Base-by-base conservation (phyloP, 2,888 invertebrate genomes). In the Odontomyia ornata region DNA sequence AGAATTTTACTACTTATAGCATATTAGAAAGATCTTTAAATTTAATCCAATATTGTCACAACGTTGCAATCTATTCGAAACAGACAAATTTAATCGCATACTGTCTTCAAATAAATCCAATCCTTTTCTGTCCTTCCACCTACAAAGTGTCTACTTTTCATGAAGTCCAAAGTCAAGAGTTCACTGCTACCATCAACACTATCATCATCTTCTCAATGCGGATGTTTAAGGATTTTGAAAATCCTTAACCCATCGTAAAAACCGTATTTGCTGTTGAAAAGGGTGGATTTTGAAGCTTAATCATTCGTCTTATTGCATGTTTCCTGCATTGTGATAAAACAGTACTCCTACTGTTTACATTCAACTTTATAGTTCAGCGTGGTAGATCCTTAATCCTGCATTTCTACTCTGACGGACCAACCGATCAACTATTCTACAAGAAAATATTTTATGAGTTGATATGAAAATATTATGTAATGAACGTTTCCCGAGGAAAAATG, bases 241-340 rank as follows among this genome's bases (percentile, higher is more conserved):
- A 65, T 65, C 23, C 65, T 36, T 30, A 5, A 36, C 4, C 15
- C 69, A 46, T 43, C 46, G 25, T 43, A 69, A 60, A 60, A 69
- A 46, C 46, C 69, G 30, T 18, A 21, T 21, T 21, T 27, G n/a
- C 13, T 36, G 23, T 5, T 43, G 67, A 23, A 69, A 47, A 43
- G n/a, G 13, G 28, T 25, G 28, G 52, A 9, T 56, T 72, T 57
- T 43, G 21, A 60, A 60, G 73, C 73, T 73, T 60, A 73, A 60
- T 73, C 73, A 73, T 73, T 73, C 73, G 60, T 73, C 73, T 73
- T 73, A 73, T 60, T 73, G 73, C 60, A 73, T 73, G 73, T 73
- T 73, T 73, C 60, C 57, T 30, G 73, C 57, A 73, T 60, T 73
- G 21, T 73, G 73, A 73, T 57, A 36, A 73, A 57, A 69, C 47